Base-by-base conservation (phyloP, 1,140 invertebrate species). In the Arion vulgaris region DNA sequence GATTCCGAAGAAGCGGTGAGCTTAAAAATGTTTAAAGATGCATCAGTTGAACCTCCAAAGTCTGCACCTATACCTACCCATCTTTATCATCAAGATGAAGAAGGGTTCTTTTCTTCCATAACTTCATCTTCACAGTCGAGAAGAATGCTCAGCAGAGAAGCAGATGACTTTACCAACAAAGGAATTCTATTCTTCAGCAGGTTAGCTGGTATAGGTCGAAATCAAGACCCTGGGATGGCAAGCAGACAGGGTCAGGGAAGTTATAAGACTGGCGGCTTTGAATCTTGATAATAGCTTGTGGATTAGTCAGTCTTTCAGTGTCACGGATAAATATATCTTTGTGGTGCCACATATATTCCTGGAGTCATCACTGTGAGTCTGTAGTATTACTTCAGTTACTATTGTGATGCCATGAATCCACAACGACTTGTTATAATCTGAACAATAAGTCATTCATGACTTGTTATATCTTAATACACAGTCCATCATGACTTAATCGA, bases 121-220 rank as follows among this genome's bases (percentile, higher is more conserved):
- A 34, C 1, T 34, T 62, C 76, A 9, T 5, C 74, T 9, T 36
- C 51, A 34, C 45, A 78, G 1, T 23, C 34, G 1, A 39, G 28
- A 9, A 32, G 73, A n/a, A 45, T 23, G 41, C 19, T 32, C 7
- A 36, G 19, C 2, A 28, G 13, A 1, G 28, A 51, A 7, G 75
- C 13, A 7, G 76, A 34, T 7, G 76, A 68, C 34, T 36, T n/a
- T 9, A 15, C 53, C 5, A 36, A 53, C 23, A 78, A 66, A 36
- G 76, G 76, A n/a, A 78, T 78, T 39, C 39, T 78, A 1, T 78
- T 78, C 57, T 78, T 78, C 57, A 66, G 53, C n/a, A 28, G 76
- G 7, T 36, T 78, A 26, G 51, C 76, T 4, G 76, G 76, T 7
- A 34, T 53, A n/a, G 76, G 76, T 26, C 53, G 45, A 4, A 53